Evolutionary conservation across 1,140 invertebrate species (phyloP).

Genomic region (Hormaphis cornu): DNA sequence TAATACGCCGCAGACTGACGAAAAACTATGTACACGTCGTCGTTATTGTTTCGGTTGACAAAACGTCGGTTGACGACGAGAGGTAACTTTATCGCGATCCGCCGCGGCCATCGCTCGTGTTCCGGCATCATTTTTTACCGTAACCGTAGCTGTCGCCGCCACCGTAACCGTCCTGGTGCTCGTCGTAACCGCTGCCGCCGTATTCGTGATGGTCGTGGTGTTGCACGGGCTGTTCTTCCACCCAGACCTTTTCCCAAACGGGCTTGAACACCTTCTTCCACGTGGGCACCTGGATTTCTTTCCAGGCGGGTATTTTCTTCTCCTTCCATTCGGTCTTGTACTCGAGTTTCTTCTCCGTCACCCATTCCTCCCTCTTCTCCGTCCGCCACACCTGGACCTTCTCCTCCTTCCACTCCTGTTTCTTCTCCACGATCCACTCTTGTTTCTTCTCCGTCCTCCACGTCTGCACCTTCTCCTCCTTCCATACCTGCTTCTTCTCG

Average conservation of each 20-base stretch:
- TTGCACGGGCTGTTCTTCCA: conserved; percentile 49
- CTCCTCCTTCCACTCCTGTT: conserved; percentile 63
- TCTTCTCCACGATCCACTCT: conserved; percentile 63
- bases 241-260: conserved; percentile 38
- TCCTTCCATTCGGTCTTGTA: conserved; percentile 64
- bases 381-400: conserved; percentile 65
- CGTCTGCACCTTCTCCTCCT: conserved; percentile 61
- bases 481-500: conserved; percentile 58
- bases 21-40: conserved; percentile 20
- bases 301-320: conserved; percentile 45
- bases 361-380: conserved; percentile 64
- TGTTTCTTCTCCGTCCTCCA: conserved; percentile 67
- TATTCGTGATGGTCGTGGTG: conserved; percentile 31
- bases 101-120: neutral
- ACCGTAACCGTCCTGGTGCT: neutral
- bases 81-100: conserved; percentile 1
- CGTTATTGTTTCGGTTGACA: neutral
- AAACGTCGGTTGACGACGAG: neutral
- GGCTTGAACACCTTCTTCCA: conserved; percentile 39
- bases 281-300: conserved; percentile 41
- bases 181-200: conserved; percentile 14
- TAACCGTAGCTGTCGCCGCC: neutral
- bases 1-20: neutral
- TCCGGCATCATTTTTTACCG: conserved; percentile 10
- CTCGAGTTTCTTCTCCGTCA: conserved; percentile 62